Evolutionary conservation across 2,113 vertebrate species (phyloP), one percentile per base, ranked within the genome.

Genomic region (Pithys albifrons): DNA sequence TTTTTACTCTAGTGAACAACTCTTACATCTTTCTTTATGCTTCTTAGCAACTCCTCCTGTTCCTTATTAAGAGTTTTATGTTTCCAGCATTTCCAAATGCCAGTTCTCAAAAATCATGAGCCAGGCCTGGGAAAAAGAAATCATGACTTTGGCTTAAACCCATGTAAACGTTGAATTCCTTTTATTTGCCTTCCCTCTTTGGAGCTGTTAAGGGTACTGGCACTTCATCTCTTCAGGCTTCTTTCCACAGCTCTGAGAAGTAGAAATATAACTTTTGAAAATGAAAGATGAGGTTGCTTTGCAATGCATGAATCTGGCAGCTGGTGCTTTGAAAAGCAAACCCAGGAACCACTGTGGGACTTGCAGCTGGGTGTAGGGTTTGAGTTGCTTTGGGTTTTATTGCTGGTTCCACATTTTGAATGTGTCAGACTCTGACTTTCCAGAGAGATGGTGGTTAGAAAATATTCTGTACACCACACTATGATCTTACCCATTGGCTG

Each of bases 131-230:
- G 91, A 61, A 76, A 91, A 94, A 84, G 69, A 94, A 89, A 93
- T 89, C 55, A 87, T 37, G 86, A 96, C 70, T 87, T 71, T 78
- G 89, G 77, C 73, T 95, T 91, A 91, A 96, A 72, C 52, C 77
- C 67, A 41, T 29, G 75, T 89, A 65, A 64, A 31, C 81, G 67
- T 69, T 69, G 61, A 92, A 84, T 95, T 93, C 29, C 52, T 94
- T 91, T 95, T 94, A 87, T 95, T 96, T 92, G 84, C 80, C 45
- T 95, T 94, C 77, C 92, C 35, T 95, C 91, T 92, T 89, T 87
- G 80, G 80, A 80, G 52, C 70, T 89, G 28, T 90, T 91, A 93
- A 91, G 79, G 67, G 71, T 89, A 91, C 87, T 75, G 73, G 66
- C 57, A 70, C 86, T 95, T 96, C 69, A 89, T 92, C 80, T 93